Conservation (phyloP, 2,888 invertebrate species). For the Dryadula phaetusa region DNA sequence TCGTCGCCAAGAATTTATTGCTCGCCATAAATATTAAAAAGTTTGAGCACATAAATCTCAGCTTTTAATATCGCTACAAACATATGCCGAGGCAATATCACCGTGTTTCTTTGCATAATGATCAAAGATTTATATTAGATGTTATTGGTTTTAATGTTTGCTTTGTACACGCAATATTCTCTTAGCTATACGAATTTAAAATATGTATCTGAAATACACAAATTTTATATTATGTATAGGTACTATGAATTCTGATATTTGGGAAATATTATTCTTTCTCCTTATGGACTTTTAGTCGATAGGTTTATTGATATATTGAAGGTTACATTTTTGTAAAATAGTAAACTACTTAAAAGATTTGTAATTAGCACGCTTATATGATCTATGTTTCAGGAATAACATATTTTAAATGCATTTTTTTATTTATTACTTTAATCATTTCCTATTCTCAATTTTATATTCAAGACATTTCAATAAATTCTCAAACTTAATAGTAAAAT, state of each 20-base stretch:
- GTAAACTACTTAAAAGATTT: too few species aligned
- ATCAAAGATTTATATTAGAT: constrained; percentile 42
- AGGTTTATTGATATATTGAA: too few species aligned
- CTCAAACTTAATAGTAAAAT: not conserved
- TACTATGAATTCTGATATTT: too few species aligned
- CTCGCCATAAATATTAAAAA: constrained; percentile 83
- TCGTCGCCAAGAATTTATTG: constrained; percentile 79
- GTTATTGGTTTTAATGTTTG: constrained; percentile 33
- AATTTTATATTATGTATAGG: too few species aligned
- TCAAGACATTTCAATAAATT: not conserved
- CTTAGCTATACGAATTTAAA: not conserved
- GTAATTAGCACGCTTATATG: too few species aligned
- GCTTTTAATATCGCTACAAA: constrained; percentile 73
- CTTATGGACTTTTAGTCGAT: too few species aligned
- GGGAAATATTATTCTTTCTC: too few species aligned
- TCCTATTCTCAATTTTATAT: too few species aligned
- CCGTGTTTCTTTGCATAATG: constrained; percentile 39
- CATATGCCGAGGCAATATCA: constrained; percentile 63
- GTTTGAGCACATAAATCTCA: constrained; percentile 76
- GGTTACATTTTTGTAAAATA: too few species aligned
- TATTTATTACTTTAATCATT: too few species aligned
- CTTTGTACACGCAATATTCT: not conserved
- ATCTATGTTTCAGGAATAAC: too few species aligned
- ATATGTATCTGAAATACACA: not conserved
- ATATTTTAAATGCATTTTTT: too few species aligned